Conservation (phyloP, 2,888 invertebrate genomes). For the Uropetala carovei region DNA sequence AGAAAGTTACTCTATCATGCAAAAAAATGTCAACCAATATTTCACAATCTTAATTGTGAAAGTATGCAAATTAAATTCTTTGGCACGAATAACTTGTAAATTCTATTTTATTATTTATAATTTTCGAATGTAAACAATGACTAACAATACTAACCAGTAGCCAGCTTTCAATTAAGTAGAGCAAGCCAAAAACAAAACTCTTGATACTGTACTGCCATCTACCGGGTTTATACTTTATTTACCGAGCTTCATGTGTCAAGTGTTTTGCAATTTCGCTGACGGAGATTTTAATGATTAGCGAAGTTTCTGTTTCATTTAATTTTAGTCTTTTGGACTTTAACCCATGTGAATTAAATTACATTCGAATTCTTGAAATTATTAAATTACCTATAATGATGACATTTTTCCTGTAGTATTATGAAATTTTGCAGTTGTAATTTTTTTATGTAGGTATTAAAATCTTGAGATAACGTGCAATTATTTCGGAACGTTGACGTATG, state of each 20-base stretch:
- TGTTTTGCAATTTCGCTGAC: no score
- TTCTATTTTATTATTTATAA: background rate
- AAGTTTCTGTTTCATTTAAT: no score
- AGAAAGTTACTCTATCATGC: constrained; percentile 49
- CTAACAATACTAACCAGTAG: constrained; percentile 38
- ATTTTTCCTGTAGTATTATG: no score
- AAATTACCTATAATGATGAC: no score
- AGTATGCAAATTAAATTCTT: background rate
- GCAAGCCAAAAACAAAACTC: constrained; percentile 64
- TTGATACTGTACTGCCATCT: constrained; percentile 38
- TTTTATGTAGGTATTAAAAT: no score
- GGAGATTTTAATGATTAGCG: no score
- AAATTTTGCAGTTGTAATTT: no score
- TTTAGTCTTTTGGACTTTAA: no score
- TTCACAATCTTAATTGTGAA: background rate
- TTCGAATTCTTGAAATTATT: no score
- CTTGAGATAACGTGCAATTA: no score
- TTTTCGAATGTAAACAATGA: background rate
- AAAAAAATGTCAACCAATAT: background rate
- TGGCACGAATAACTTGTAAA: background rate
- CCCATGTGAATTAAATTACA: no score
- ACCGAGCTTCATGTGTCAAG: constrained; percentile 45
- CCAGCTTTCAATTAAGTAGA: constrained; percentile 63
- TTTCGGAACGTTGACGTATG: no score
- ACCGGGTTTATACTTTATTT: background rate